Conservation (phyloP, 2,113 vertebrate genomes). For the Nymphicus hollandicus region DNA sequence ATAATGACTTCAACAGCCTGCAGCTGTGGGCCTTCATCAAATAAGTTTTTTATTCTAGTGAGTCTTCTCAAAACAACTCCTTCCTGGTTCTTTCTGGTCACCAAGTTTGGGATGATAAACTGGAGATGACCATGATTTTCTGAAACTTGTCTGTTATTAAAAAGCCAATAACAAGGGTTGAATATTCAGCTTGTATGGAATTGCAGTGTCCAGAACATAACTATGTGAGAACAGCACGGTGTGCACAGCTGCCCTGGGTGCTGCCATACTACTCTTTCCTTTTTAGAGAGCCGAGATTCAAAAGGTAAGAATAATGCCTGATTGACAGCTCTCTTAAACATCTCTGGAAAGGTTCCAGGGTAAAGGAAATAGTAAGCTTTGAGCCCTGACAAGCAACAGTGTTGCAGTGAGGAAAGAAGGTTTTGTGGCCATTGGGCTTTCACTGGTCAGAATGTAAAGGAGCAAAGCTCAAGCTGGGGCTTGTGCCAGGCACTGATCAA, state of each 20-base stretch:
- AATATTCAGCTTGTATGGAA: background rate
- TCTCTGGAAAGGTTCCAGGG: background rate
- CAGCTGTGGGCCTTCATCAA: background rate
- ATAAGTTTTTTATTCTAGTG: background rate
- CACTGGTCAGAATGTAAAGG: background rate
- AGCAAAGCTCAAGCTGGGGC: background rate
- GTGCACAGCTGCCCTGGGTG: background rate
- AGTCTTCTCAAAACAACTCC: background rate
- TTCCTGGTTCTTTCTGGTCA: background rate
- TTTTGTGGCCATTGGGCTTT: background rate
- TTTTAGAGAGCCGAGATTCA: background rate
- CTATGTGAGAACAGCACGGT: background rate
- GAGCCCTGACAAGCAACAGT: background rate
- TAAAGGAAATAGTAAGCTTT: background rate
- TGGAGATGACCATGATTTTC: background rate
- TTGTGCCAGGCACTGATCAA: background rate
- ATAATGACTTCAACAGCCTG: background rate
- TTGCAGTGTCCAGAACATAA: background rate
- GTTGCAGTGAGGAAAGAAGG: background rate
- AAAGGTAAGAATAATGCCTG: background rate
- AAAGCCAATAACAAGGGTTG: background rate
- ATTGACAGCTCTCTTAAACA: background rate
- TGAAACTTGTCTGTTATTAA: background rate
- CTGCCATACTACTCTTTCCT: background rate
- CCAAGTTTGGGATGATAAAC: background rate